Percentiles rank a stretch among this genome's conserved stretches.
These are phyloP conservation scores for Coelopa frigida DNA, from an alignment of 1,140 invertebrate species.

Conservation along the genomic window DNA sequence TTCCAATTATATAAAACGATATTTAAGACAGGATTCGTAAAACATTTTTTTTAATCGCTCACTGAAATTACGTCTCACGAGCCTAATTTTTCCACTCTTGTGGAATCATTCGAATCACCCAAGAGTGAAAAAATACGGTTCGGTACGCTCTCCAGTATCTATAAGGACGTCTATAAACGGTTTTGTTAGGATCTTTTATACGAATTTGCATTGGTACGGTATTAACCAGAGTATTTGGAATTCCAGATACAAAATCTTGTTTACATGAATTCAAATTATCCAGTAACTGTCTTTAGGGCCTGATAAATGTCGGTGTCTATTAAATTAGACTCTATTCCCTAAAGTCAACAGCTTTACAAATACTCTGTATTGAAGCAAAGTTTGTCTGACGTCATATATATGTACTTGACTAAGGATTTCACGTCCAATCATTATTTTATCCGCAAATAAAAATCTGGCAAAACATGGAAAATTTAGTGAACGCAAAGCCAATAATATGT, in stretches of 20 bases:
- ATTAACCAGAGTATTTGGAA: background rate
- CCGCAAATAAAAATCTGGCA: background rate
- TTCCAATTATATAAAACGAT: too few species aligned
- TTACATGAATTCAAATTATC: background rate
- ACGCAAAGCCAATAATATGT: background rate
- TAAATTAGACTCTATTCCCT: background rate
- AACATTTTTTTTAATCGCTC: too few species aligned
- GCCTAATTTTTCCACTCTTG: too few species aligned
- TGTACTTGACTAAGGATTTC: background rate
- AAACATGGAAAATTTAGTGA: background rate
- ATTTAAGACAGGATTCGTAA: too few species aligned
- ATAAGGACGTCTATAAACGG: background rate
- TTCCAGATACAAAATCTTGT: background rate
- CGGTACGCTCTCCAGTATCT: background rate
- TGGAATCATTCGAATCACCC: too few species aligned
- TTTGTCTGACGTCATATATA: background rate
- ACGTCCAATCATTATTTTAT: background rate
- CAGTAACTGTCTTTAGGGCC: background rate
- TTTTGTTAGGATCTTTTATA: background rate
- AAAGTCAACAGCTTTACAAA: background rate
- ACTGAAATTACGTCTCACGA: too few species aligned
- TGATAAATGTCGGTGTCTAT: background rate
- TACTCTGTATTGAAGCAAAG: background rate
- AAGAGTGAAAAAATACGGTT: too few species aligned
- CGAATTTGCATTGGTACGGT: background rate